phyloP scores from a whole-genome alignment of 1,140 invertebrate species.

The Eurosta solidaginis region DNA sequence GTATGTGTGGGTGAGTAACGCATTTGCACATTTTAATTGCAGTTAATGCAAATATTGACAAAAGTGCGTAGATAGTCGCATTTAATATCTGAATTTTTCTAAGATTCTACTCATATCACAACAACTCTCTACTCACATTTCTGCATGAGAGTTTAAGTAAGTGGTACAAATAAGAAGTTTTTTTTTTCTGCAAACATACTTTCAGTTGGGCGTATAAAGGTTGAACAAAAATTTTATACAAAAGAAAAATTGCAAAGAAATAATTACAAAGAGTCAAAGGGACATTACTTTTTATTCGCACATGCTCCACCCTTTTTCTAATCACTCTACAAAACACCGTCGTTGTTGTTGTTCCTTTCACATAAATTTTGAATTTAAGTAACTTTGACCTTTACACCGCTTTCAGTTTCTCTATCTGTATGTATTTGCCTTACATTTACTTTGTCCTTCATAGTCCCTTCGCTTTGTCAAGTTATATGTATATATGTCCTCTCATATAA shows the following conservation, averaged over 20 bases:
- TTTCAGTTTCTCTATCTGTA: neutral
- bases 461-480: neutral
- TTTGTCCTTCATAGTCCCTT: neutral
- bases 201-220: no score
- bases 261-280: neutral
- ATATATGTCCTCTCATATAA: no score
- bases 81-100: constrained; percentile 1
- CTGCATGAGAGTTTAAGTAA: no score
- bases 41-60: constrained; percentile 42
- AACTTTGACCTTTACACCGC: neutral
- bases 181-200: no score
- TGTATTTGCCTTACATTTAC: neutral
- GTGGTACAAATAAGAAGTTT: no score
- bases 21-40: neutral
- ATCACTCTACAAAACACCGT: neutral
- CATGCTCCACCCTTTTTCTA: neutral
- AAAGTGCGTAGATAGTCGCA: constrained; percentile 39
- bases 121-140: no score
- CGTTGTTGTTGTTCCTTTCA: neutral
- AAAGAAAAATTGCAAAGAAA: no score
- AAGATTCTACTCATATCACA: neutral
- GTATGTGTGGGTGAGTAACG: neutral
- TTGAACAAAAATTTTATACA: no score
- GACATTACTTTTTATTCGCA: neutral
- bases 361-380: neutral